Percentiles rank a stretch among this genome's conserved stretches.
phyloP scores from a whole-genome alignment of 1,140 invertebrate species.

The Helicorthomorpha holstii region DNA sequence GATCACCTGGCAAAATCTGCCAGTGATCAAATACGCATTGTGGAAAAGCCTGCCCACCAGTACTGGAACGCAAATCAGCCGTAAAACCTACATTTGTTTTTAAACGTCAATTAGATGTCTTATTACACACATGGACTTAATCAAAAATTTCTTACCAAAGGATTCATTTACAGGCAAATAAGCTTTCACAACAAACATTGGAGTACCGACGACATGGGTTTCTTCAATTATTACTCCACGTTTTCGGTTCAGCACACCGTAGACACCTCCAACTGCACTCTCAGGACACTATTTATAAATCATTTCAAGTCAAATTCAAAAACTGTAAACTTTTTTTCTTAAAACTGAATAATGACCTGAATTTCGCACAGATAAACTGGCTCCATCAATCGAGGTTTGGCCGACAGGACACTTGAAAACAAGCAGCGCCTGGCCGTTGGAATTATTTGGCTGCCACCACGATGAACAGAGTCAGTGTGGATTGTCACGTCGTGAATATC shows the following conservation, averaged over 20 bases:
- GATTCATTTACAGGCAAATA: slow-evolving; percentile 98
- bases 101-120: too few relatives aligned
- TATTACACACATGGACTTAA: too few relatives aligned
- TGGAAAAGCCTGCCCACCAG: slow-evolving; percentile 98
- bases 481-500: slow-evolving; percentile 99
- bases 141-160: slow-evolving; percentile 46
- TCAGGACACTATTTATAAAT: slow-evolving; percentile 59
- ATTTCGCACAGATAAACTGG: slow-evolving; percentile 99
- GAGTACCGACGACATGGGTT: slow-evolving; percentile 70
- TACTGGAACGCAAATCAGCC: slow-evolving; percentile 93
- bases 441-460: slow-evolving; percentile 99
- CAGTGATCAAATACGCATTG: slow-evolving; percentile 99
- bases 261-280: slow-evolving; percentile 85
- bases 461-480: slow-evolving; percentile 98
- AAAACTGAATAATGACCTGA: slow-evolving; percentile 32
- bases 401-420: slow-evolving; percentile 89
- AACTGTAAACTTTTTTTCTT: neutral
- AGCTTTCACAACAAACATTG: slow-evolving; percentile 97
- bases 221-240: slow-evolving; percentile 95
- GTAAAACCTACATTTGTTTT: slow-evolving; percentile 66
- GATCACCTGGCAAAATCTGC: slow-evolving; percentile 93
- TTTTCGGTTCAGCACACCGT: slow-evolving; percentile 88
- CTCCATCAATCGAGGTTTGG: slow-evolving; percentile 84
- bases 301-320: neutral
- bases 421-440: slow-evolving; percentile 94